These are phyloP conservation scores for Arvicanthis niloticus DNA, from an alignment of 2,113 vertebrate genomes.

Conservation along the genomic window DNA sequence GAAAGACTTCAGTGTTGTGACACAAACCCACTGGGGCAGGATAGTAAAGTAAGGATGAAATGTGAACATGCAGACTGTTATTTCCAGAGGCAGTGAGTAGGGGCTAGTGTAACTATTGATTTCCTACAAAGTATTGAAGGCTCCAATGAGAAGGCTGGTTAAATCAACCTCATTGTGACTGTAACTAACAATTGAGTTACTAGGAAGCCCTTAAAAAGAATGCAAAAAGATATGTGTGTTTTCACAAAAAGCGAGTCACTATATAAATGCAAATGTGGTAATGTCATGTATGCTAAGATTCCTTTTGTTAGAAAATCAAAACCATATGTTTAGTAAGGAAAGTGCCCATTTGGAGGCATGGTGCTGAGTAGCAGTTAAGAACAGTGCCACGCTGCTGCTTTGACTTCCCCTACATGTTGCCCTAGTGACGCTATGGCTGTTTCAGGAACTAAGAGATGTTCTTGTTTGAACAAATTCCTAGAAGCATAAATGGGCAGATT, in stretches of 20 bases:
- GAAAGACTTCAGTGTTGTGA: background rate
- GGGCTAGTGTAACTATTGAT: background rate
- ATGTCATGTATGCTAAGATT: background rate
- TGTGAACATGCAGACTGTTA: background rate
- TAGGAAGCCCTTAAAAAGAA: background rate
- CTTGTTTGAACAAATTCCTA: background rate
- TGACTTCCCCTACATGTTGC: background rate
- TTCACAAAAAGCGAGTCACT: background rate
- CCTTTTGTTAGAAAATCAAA: constrained; percentile 8
- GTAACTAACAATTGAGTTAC: background rate
- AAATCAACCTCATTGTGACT: background rate
- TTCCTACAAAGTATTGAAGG: background rate
- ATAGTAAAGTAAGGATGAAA: background rate
- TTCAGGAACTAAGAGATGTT: background rate
- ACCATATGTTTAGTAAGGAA: background rate
- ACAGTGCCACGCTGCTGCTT: background rate
- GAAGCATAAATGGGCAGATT: background rate
- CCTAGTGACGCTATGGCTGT: background rate
- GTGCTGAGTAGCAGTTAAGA: background rate
- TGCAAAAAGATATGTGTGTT: background rate
- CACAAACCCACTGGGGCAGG: background rate
- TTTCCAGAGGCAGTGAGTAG: background rate
- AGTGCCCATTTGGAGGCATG: background rate
- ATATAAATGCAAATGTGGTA: background rate
- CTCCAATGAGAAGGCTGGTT: background rate